Evolutionary conservation across 2,888 invertebrate genomes (phyloP).

Genomic region (Tipula unca): DNA sequence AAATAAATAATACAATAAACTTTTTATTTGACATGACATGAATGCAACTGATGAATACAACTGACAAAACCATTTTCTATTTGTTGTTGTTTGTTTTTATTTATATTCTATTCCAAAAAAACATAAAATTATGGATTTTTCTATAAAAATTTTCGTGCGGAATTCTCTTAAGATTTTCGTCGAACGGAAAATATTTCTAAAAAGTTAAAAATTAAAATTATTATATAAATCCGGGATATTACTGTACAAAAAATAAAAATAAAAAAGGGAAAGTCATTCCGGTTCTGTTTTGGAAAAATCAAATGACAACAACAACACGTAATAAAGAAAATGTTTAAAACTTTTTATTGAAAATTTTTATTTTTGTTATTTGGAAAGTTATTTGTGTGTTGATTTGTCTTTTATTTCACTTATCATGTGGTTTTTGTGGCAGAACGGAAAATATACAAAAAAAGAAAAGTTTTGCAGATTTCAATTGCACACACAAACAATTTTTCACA

Average conservation of each 20-base stretch:
- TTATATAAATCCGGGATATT: neutral
- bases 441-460: neutral
- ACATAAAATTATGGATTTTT: neutral
- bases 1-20: neutral
- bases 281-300: neutral
- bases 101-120: too few relatives aligned
- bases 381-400: neutral
- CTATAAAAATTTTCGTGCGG: neutral
- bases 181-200: neutral
- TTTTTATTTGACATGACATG: neutral
- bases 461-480: neutral
- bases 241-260: neutral
- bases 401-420: neutral
- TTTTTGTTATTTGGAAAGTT: neutral
- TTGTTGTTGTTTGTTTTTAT: neutral
- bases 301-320: neutral
- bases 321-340: neutral
- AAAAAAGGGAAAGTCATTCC: neutral
- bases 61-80: neutral
- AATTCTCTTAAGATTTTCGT: neutral
- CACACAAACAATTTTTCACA: neutral
- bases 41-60: slow-evolving; percentile 14
- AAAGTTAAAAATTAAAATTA: neutral
- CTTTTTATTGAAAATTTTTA: neutral
- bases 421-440: neutral